Evolutionary conservation across 2,888 invertebrate species (phyloP).

Genomic region (Chironomus riparius): DNA sequence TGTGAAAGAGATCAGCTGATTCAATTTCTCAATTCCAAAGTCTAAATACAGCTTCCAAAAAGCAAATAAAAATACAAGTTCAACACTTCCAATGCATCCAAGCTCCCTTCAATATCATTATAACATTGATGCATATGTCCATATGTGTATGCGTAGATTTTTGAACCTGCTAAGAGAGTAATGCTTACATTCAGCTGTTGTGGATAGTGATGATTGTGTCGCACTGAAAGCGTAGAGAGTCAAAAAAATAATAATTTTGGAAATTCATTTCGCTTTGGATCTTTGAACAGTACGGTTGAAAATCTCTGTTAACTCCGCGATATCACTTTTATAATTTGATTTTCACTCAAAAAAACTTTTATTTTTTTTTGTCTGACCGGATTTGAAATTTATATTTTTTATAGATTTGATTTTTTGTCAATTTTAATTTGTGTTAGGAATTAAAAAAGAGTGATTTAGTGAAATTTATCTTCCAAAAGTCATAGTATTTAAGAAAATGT

Average conservation of each 20-base stretch:
- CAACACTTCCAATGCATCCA: background rate
- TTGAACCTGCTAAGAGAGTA: background rate
- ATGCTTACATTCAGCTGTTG: background rate
- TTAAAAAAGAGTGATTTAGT: background rate
- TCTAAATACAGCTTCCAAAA: background rate
- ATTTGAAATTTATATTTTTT: background rate
- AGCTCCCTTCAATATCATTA: background rate
- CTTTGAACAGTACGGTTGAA: constrained; percentile 4
- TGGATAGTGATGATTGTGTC: background rate
- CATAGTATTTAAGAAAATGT: too few species aligned
- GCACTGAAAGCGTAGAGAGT: background rate
- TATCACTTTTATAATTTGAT: background rate
- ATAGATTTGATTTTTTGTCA: too few species aligned
- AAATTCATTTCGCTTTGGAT: constrained; percentile 13
- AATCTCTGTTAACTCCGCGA: background rate
- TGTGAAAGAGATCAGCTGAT: background rate
- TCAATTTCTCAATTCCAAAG: background rate
- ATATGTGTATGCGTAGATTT: background rate
- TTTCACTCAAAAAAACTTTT: background rate
- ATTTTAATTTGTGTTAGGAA: background rate
- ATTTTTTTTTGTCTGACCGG: background rate
- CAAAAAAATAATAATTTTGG: constrained; percentile 13
- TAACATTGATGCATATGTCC: background rate
- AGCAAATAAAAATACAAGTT: background rate
- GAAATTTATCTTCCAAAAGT: too few species aligned